Conservation (phyloP, 2,113 vertebrate genomes). For the Tychaedon coryphoeus region DNA sequence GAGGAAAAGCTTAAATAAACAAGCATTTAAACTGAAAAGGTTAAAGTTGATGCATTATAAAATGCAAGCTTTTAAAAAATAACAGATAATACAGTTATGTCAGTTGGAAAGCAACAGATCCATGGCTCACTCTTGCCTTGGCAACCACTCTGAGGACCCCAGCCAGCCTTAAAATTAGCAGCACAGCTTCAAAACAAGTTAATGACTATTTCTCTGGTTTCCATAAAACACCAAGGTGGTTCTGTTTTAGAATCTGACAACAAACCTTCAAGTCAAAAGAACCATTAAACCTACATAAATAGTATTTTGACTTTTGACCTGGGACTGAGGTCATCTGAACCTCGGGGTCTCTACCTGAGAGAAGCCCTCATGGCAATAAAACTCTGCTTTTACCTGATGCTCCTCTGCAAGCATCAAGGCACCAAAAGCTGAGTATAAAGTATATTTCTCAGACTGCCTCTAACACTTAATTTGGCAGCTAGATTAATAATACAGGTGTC, state of each 20-base stretch:
- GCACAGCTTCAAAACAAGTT: neutral
- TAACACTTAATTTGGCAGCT: neutral
- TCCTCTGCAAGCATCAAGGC: neutral
- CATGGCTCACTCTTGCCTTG: neutral
- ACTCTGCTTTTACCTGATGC: neutral
- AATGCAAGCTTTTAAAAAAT: neutral
- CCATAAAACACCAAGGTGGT: neutral
- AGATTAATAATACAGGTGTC: neutral
- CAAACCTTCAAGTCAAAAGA: neutral
- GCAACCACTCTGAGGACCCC: neutral
- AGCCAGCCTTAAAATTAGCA: neutral
- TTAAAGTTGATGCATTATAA: neutral
- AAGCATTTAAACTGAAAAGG: neutral
- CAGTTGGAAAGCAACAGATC: neutral
- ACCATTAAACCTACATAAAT: neutral
- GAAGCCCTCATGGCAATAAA: neutral
- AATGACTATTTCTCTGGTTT: neutral
- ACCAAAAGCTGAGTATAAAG: neutral
- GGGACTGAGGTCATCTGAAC: neutral
- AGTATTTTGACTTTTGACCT: neutral
- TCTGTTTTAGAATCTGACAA: neutral
- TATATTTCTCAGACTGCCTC: neutral
- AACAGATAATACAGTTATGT: neutral
- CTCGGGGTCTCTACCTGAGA: neutral
- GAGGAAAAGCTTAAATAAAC: neutral